Evolutionary conservation across 1,140 invertebrate genomes (phyloP).

Genomic region (Harpegnathos saltator): DNA sequence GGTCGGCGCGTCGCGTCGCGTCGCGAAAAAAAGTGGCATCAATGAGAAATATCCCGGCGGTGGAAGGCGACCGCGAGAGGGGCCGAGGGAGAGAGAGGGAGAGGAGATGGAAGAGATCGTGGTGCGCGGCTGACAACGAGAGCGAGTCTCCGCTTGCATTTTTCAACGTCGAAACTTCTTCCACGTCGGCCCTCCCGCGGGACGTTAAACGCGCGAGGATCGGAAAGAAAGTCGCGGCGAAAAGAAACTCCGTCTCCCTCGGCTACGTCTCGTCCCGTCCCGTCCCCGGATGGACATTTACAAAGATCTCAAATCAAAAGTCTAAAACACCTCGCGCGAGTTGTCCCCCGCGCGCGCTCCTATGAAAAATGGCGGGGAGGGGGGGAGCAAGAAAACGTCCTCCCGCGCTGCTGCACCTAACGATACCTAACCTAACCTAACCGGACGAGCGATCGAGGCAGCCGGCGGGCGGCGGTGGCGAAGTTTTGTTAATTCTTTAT

Average conservation of each 20-base stretch:
- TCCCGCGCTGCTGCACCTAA: too few species aligned
- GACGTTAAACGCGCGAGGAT: slow-evolving; percentile 58
- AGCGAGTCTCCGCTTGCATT: slow-evolving; percentile 63
- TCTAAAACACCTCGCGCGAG: slow-evolving; percentile 33
- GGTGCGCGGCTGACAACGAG: slow-evolving; percentile 18
- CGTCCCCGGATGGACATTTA: slow-evolving; percentile 57
- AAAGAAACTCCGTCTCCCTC: slow-evolving; percentile 54
- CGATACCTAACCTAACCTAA: too few species aligned
- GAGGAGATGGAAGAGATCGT: too few species aligned
- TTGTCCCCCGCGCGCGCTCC: slow-evolving; percentile 10
- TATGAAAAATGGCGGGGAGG: slow-evolving; percentile 60
- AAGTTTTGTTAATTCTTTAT: slow-evolving; percentile 54
- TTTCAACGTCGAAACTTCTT: slow-evolving; percentile 72
- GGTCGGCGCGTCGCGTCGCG: slow-evolving; percentile 4
- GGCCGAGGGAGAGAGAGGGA: not conserved
- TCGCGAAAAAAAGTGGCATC: slow-evolving; percentile 36
- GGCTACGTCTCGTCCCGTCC: too few species aligned
- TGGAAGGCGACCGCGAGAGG: too few species aligned
- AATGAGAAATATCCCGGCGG: slow-evolving; percentile 60
- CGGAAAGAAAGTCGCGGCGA: slow-evolving; percentile 63
- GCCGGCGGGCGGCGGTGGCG: not conserved
- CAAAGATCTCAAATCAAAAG: slow-evolving; percentile 62
- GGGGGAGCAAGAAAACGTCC: too few species aligned
- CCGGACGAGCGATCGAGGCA: not conserved
- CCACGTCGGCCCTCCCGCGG: slow-evolving; percentile 31